Base-by-base conservation (phyloP, 1,140 invertebrate genomes). In the Tetramorium simillimum region DNA sequence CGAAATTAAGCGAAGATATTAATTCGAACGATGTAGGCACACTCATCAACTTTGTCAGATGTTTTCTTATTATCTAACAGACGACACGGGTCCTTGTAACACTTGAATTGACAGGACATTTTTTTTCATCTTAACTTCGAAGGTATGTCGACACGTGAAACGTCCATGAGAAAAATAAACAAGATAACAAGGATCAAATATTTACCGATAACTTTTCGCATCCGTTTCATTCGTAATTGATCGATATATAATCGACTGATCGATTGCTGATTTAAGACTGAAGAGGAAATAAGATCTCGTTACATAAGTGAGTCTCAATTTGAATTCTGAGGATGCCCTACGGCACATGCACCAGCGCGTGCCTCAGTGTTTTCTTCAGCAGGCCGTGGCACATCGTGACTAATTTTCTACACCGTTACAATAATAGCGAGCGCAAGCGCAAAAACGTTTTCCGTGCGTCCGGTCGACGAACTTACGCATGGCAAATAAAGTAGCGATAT, bases 371-470 rank as follows among this genome's bases (percentile, higher is more conserved):
- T 72, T 85, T 53, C 70, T 78, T 53, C 75, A n/a, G 7, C 82
- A 53, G 56, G 21, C 72, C 43, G 14, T 62, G 46, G 69, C 77
- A 51, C 78, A 43, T 84, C 86, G 86, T 85, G 80, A 87, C 86
- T 85, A 75, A 87, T 87, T 84, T 85, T 84, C 62, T 63, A 65
- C 81, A 87, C 86, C 86, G 86, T 87, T 87, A 87, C 46, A 63
- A 65, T 87, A 87, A 87, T 87, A 85, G 69, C 80, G 43, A 56
- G 58, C 67, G 53, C 85, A 82, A 70, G 67, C 77, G 78, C 67
- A 73, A 84, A 78, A 87, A 73, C 49, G 82, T 87, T 87, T 84
- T 75, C 78, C 51, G 49, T 51, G 14, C 53, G 77, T 67, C 33
- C 77, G 85, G 63, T 80, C 85, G 65, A 86, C 60, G 80, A 84